These are phyloP conservation scores for Philaethria dido DNA, from an alignment of 2,888 invertebrate genomes.

Conservation along the genomic window DNA sequence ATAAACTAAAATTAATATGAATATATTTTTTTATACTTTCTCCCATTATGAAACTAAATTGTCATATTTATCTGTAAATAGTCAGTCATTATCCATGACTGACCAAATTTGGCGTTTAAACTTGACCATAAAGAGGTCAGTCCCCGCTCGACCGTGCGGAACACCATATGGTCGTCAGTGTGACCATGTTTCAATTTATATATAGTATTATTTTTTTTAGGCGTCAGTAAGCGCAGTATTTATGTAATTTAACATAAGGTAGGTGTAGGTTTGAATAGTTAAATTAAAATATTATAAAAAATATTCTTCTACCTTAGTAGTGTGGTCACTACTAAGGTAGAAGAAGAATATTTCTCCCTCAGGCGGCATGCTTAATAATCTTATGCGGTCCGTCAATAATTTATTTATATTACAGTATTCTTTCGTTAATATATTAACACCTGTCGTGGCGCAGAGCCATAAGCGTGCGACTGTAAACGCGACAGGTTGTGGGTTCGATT, in stretches of 20 bases:
- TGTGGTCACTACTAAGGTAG: too few relatives aligned
- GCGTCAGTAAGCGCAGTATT: not conserved
- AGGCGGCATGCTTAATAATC: too few relatives aligned
- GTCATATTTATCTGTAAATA: slow-evolving; percentile 22
- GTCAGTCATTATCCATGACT: slow-evolving; percentile 33
- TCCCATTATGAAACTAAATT: not conserved
- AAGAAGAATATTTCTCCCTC: too few relatives aligned
- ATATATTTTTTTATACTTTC: not conserved
- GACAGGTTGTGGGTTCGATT: too few relatives aligned
- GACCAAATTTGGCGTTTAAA: slow-evolving; percentile 55
- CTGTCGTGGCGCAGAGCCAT: too few relatives aligned
- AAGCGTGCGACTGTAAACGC: too few relatives aligned
- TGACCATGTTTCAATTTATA: slow-evolving; percentile 42
- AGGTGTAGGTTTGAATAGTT: not conserved
- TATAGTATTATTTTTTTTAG: slow-evolving; percentile 29
- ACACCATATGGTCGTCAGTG: slow-evolving; percentile 55
- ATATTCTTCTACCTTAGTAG: too few relatives aligned
- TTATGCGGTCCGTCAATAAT: too few relatives aligned
- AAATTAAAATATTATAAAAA: too few relatives aligned
- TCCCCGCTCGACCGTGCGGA: slow-evolving; percentile 54
- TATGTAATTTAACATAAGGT: not conserved
- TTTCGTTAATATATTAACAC: too few relatives aligned
- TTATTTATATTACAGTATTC: too few relatives aligned
- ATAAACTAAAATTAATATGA: too few relatives aligned
- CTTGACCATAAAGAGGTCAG: slow-evolving; percentile 69